A percentile compares a stretch with the other conserved stretches of the same genome.
phyloP scores from a whole-genome alignment of 2,113 vertebrate species.

The Halichoerus grypus region DNA sequence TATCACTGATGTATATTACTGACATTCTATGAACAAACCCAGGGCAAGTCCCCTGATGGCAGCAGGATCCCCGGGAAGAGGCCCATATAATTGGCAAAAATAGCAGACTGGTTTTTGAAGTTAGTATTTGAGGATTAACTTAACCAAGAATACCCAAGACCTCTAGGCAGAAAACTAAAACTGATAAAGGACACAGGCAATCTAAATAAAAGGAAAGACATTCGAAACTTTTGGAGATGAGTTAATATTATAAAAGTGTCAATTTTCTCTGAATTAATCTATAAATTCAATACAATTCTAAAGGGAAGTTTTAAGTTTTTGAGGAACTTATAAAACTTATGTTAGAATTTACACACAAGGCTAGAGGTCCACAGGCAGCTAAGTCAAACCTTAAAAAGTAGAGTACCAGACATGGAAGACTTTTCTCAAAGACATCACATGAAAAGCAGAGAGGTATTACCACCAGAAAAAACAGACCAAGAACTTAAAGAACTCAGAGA shows the following conservation, averaged over 20 bases:
- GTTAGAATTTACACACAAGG: not conserved
- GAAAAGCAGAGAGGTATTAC: not conserved
- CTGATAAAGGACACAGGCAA: not conserved
- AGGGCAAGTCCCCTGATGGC: not conserved
- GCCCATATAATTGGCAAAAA: not conserved
- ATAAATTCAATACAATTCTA: not conserved
- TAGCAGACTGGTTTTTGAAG: not conserved
- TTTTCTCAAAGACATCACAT: not conserved
- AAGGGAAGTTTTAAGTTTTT: not conserved
- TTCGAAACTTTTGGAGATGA: not conserved
- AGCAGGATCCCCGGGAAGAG: not conserved
- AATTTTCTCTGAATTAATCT: not conserved
- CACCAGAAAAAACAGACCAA: not conserved
- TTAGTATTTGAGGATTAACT: not conserved
- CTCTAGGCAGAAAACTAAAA: conserved; percentile 31
- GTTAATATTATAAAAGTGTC: not conserved
- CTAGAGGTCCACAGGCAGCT: conserved; percentile 2
- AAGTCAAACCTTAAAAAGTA: conserved; percentile 7
- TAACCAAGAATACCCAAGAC: conserved; percentile 2
- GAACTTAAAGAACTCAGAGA: not conserved
- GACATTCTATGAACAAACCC: not conserved
- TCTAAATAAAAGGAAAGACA: conserved; percentile 26
- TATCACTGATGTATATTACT: not conserved
- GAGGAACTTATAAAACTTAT: conserved; percentile 22
- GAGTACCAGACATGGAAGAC: not conserved